Percentiles rank a stretch among this genome's conserved stretches.
Evolutionary conservation across 2,113 vertebrate genomes (phyloP).

Genomic region (Junco hyemalis): DNA sequence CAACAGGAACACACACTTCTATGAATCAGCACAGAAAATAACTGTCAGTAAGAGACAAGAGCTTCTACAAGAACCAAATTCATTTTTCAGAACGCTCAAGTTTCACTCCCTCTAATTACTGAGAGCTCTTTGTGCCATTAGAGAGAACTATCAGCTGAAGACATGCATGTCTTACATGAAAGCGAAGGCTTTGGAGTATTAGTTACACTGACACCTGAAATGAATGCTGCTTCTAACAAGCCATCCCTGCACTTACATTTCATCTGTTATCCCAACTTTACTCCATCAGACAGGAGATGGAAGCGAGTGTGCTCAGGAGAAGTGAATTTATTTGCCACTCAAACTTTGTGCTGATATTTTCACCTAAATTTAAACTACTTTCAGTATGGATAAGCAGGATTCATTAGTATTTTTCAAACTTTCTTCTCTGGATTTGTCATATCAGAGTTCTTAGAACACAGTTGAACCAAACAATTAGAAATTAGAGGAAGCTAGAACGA

Average conservation of each 20-base stretch:
- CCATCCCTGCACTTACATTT: not conserved
- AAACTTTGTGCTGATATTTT: not conserved
- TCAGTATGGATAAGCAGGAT: not conserved
- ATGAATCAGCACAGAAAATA: not conserved
- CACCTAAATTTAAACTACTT: not conserved
- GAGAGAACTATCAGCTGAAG: not conserved
- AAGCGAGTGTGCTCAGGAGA: not conserved
- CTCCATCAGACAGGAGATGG: not conserved
- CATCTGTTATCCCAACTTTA: not conserved
- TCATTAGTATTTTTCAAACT: not conserved
- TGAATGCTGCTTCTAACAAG: not conserved
- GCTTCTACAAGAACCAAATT: not conserved
- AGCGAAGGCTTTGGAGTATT: not conserved
- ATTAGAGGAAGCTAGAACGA: not conserved
- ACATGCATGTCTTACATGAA: not conserved
- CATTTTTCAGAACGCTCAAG: not conserved
- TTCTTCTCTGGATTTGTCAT: not conserved
- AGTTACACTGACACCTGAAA: not conserved
- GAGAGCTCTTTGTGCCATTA: not conserved
- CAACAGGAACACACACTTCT: not conserved
- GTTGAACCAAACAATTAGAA: not conserved
- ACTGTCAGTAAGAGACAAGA: not conserved
- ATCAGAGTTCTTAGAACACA: not conserved
- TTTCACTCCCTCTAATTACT: constrained; percentile 3
- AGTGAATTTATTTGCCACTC: not conserved